These are phyloP conservation scores for Lophochroa leadbeateri DNA, from an alignment of 2,113 vertebrate genomes.

Conservation along the genomic window DNA sequence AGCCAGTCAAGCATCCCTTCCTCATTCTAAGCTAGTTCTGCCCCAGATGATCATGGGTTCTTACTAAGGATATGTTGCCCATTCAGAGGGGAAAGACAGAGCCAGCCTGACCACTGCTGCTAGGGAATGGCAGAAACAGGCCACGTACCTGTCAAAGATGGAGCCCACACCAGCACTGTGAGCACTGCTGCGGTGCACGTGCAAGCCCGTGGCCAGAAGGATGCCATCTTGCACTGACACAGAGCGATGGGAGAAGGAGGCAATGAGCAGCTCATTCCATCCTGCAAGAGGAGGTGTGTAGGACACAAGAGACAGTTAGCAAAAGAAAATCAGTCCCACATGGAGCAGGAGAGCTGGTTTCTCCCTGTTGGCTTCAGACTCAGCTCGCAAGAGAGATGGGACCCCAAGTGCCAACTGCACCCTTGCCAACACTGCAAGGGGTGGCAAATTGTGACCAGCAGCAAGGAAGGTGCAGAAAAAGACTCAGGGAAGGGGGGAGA, in stretches of 20 bases:
- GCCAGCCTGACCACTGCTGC: neutral
- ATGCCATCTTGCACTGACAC: constrained; percentile 95
- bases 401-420: neutral
- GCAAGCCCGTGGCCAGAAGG: constrained; percentile 90
- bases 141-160: constrained; percentile 89
- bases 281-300: constrained; percentile 68
- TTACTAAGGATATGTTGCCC: neutral
- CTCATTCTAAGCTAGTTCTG: neutral
- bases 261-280: constrained; percentile 95
- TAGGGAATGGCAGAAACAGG: neutral
- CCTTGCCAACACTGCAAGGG: neutral
- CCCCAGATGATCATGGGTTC: neutral
- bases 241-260: constrained; percentile 94
- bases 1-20: neutral
- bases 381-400: neutral
- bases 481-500: neutral
- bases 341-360: neutral
- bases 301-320: neutral
- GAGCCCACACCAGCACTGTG: constrained; percentile 95
- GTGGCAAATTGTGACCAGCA: neutral
- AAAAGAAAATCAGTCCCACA: neutral
- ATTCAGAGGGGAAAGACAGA: neutral
- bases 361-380: neutral
- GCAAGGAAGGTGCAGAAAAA: neutral
- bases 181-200: constrained; percentile 92